Evolutionary conservation across 2,888 invertebrate species (phyloP), one percentile per base, ranked within the genome.

Genomic region (Dermolepida albohirtum): DNA sequence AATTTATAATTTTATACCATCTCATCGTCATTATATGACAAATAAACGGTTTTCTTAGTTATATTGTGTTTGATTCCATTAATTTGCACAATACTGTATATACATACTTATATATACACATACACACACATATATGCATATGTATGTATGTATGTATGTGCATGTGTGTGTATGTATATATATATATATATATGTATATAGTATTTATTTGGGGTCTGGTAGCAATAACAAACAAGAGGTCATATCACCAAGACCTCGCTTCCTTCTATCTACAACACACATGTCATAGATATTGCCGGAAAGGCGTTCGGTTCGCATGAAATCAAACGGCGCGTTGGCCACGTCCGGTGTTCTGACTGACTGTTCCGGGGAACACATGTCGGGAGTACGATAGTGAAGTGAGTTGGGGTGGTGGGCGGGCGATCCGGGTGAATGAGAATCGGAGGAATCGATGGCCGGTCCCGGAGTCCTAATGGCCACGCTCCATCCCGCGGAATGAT

Each of bases 391-490:
- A 17, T 8, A 16, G 34, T 27, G 34, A 50, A n/a, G 39, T 16
- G 41, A 11, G 12, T 55, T 8, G 1, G 27, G 34, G 16, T 44
- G 29, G 16, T 39, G n/a, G 47, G 39, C 14, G 14, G 54, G 34
- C 34, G 67, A 69, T 70, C 59, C 67, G 65, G 72, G 67, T 66
- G 66, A 71, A 67, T 70, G 55, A 59, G 68, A 54, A 57, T 57
- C 43, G 27, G 44, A 57, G 73, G 73, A 75, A 74, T 76, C 76
- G 77, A 76, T 74, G 75, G 78, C 77, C 73, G 75, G 75, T 75
- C 72, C 78, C 76, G 73, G 74, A 70, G 62, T 70, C 76, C 78
- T 82, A 82, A 81, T 80, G 80, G 80, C 80, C 81, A 78, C 71
- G 76, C 77, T 77, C 77, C 75, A 74, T 78, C 76, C 77, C 77